These are phyloP conservation scores for Eretmocerus hayati DNA, from an alignment of 2,888 invertebrate genomes.

Conservation along the genomic window DNA sequence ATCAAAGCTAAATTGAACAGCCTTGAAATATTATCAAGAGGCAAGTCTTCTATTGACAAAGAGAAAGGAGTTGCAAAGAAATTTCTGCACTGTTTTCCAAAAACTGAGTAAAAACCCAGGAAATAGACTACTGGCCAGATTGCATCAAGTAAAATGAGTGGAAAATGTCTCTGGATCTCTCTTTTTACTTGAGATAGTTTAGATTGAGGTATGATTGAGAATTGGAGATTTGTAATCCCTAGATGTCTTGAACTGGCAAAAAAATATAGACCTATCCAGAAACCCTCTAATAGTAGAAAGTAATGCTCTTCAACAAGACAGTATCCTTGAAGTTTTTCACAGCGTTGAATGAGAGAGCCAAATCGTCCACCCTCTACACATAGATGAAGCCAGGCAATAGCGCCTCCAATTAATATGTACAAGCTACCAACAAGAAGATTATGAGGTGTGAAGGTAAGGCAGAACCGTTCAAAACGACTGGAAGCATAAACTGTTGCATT, in stretches of 20 bases:
- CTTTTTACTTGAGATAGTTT: constrained; percentile 63
- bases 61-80: constrained; percentile 52
- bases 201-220: constrained; percentile 64
- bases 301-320: constrained; percentile 63
- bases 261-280: constrained; percentile 61
- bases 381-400: constrained; percentile 64
- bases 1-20: constrained; percentile 51
- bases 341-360: constrained; percentile 50
- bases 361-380: constrained; percentile 58
- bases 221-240: constrained; percentile 54
- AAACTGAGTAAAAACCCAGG: constrained; percentile 55
- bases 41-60: constrained; percentile 51
- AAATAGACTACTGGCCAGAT: constrained; percentile 59
- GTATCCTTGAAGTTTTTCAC: constrained; percentile 48
- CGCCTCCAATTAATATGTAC: constrained; percentile 59
- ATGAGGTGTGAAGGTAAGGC: constrained; percentile 57
- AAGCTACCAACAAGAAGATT: constrained; percentile 53
- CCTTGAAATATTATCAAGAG: constrained; percentile 49
- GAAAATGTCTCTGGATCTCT: constrained; percentile 52
- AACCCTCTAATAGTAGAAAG: constrained; percentile 54
- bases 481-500: constrained; percentile 55
- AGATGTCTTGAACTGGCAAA: constrained; percentile 55
- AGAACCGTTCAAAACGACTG: constrained; percentile 61
- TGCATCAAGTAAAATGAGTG: constrained; percentile 55
- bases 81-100: constrained; percentile 54